Evolutionary conservation across 1,140 invertebrate species (phyloP).

Genomic region (Aphelenchoides avenae): DNA sequence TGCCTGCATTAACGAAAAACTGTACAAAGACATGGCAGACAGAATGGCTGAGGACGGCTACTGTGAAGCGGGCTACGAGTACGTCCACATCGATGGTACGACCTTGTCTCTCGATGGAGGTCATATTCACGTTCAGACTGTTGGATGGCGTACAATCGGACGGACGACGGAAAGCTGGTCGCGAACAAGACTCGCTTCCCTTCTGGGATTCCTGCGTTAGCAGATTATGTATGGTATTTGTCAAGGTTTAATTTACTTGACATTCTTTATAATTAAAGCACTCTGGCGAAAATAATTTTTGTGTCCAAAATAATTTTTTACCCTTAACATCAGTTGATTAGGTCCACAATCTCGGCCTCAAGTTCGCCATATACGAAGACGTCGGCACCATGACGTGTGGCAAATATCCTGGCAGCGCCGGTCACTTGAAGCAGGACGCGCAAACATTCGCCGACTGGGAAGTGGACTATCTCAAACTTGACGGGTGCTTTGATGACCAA

Average conservation of each 20-base stretch:
- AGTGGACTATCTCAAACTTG: constrained; percentile 91
- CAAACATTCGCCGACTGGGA: constrained; percentile 90
- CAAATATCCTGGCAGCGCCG: constrained; percentile 88
- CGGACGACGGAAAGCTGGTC: constrained; percentile 33
- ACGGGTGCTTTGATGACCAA: constrained; percentile 70
- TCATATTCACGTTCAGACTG: background rate
- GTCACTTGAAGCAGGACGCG: constrained; percentile 78
- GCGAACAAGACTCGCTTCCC: constrained; percentile 32
- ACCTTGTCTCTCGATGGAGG: constrained; percentile 55
- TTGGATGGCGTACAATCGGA: background rate
- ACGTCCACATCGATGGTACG: constrained; percentile 55
- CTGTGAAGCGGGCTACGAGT: constrained; percentile 33
- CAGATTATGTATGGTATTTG: constrained; percentile 38
- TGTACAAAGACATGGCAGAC: constrained; percentile 50
- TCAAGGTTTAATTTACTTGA: too few species aligned
- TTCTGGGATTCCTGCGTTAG: constrained; percentile 27
- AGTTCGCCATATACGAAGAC: constrained; percentile 95
- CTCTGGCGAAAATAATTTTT: background rate
- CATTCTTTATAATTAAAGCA: background rate
- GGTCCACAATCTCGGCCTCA: constrained; percentile 85
- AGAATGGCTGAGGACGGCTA: constrained; percentile 43
- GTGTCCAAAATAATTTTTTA: background rate
- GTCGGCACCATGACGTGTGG: constrained; percentile 86
- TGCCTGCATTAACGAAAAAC: constrained; percentile 53
- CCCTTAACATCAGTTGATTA: constrained; percentile 58